These are phyloP conservation scores for Caenorhabditis becei DNA, from an alignment of 2,888 invertebrate species.

Conservation along the genomic window DNA sequence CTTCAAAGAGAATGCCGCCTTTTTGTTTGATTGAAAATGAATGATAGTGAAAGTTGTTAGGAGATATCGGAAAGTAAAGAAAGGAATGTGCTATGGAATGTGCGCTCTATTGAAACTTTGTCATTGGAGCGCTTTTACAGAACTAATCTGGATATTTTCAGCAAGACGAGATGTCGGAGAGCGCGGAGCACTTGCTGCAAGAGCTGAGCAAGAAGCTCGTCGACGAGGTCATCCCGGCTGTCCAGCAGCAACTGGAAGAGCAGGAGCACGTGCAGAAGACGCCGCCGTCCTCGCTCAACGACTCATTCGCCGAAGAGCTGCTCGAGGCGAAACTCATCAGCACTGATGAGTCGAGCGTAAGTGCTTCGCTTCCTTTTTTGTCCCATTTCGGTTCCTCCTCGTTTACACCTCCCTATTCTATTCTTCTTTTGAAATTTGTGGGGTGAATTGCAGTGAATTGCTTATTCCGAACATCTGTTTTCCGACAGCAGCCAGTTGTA, in stretches of 20 bases:
- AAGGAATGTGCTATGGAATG: not conserved
- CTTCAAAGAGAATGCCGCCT: constrained; percentile 20
- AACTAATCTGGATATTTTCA: too few relatives aligned
- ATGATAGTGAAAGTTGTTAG: not conserved
- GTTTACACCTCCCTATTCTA: constrained; percentile 24
- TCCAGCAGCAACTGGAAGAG: constrained; percentile 16
- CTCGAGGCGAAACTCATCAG: constrained; percentile 41
- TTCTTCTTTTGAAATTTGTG: constrained; percentile 5
- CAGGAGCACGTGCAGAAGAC: constrained; percentile 33
- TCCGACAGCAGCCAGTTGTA: not conserved
- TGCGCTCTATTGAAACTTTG: not conserved
- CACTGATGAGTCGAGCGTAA: constrained; percentile 57
- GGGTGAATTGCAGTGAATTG: not conserved
- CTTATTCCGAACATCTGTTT: constrained; percentile 29
- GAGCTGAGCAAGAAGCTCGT: constrained; percentile 61
- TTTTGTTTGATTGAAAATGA: constrained; percentile 3
- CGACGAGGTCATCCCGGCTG: constrained; percentile 62
- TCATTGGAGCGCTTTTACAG: not conserved
- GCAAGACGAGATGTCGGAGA: constrained; percentile 64
- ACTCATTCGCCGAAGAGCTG: constrained; percentile 41
- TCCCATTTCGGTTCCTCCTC: constrained; percentile 31
- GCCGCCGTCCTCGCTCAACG: constrained; percentile 55
- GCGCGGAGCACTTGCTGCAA: constrained; percentile 49
- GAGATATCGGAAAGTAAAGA: not conserved
- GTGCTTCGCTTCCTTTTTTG: not conserved